Evolutionary conservation across 1,140 invertebrate species (phyloP).

Genomic region (Eufriesea mexicana): DNA sequence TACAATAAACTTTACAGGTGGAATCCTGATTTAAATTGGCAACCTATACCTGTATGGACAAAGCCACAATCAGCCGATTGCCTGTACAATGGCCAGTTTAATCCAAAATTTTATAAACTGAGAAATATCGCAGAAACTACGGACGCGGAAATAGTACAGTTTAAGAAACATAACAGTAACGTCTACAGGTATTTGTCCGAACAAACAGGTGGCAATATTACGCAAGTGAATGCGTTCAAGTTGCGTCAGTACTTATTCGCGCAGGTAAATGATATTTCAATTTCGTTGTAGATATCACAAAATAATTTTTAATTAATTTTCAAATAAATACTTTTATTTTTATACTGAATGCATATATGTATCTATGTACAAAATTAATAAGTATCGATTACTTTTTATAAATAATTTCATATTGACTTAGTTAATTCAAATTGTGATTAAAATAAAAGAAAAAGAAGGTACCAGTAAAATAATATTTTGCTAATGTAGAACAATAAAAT

Average conservation of each 20-base stretch:
- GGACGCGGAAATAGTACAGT: not conserved
- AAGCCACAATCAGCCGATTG: not conserved
- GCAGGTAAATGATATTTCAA: conserved; percentile 11
- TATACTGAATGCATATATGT: no score
- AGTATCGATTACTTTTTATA: no score
- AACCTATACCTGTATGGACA: conserved; percentile 35
- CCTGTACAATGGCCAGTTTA: conserved; percentile 1
- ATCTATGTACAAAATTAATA: no score
- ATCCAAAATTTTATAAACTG: not conserved
- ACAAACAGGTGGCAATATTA: conserved; percentile 23
- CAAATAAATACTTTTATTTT: no score
- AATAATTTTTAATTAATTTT: no score
- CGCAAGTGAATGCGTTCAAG: not conserved
- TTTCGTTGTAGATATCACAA: no score
- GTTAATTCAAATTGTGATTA: no score
- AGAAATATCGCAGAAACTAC: not conserved
- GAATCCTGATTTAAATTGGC: conserved; percentile 32
- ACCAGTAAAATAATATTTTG: no score
- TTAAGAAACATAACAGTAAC: not conserved
- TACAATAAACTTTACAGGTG: conserved; percentile 6
- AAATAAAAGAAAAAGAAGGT: no score
- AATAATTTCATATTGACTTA: no score
- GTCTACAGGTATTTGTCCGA: conserved; percentile 4
- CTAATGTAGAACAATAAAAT: no score
- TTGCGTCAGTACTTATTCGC: conserved; percentile 3